Percentiles rank a stretch among this genome's conserved stretches.
Evolutionary conservation across 2,888 invertebrate genomes (phyloP).

Genomic region (Andricus quercusramuli): DNA sequence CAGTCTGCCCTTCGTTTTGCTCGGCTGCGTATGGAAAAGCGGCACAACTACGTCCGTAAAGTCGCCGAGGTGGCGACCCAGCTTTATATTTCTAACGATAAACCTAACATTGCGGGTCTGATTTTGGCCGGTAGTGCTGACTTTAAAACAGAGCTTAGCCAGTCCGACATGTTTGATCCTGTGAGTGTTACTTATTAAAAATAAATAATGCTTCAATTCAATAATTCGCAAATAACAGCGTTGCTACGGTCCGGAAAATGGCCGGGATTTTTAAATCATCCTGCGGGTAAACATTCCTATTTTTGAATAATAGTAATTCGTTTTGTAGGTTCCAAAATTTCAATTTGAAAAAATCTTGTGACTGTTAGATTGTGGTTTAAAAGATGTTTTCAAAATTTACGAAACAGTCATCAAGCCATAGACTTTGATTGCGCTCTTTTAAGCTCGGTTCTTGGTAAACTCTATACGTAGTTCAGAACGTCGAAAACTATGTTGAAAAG

Average conservation of each 20-base stretch:
- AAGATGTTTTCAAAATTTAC: too few relatives aligned
- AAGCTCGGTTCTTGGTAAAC: too few relatives aligned
- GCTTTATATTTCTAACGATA: constrained; percentile 97
- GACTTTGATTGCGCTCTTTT: too few relatives aligned
- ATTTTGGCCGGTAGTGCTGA: constrained; percentile 99
- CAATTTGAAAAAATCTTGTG: too few relatives aligned
- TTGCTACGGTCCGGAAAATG: background rate
- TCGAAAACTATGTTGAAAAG: too few relatives aligned
- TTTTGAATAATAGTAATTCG: too few relatives aligned
- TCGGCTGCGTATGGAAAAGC: constrained; percentile 98
- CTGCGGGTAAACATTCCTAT: too few relatives aligned
- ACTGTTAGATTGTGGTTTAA: too few relatives aligned
- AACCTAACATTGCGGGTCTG: constrained; percentile 97
- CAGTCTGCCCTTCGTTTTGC: constrained; percentile 99
- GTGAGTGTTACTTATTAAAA: constrained; percentile 81
- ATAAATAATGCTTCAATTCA: background rate
- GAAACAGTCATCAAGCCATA: too few relatives aligned
- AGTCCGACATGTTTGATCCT: constrained; percentile 99
- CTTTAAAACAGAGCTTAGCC: constrained; percentile 99
- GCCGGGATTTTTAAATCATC: background rate
- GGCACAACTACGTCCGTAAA: constrained; percentile 99
- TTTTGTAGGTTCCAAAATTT: too few relatives aligned
- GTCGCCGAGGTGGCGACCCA: constrained; percentile 98
- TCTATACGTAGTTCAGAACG: too few relatives aligned
- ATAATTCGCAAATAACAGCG: constrained; percentile 34